A percentile compares a stretch with the other conserved stretches of the same genome.
These are phyloP conservation scores for Limosa lapponica DNA, from an alignment of 2,797 vertebrate genomes.

Conservation along the genomic window DNA sequence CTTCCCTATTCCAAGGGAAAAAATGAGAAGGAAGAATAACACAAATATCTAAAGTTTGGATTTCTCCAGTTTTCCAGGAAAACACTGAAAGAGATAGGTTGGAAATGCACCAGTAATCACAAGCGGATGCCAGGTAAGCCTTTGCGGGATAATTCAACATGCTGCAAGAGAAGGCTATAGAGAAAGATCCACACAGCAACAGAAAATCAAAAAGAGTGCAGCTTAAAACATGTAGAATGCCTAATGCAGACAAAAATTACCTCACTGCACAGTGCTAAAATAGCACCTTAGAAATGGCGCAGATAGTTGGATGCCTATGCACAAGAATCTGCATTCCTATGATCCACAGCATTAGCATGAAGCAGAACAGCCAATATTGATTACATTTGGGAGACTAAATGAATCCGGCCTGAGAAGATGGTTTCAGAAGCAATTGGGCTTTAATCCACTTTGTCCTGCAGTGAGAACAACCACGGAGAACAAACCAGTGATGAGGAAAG, in stretches of 20 bases:
- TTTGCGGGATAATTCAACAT: background rate
- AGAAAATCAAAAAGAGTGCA: background rate
- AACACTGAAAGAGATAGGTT: background rate
- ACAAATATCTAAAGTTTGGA: background rate
- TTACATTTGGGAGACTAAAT: background rate
- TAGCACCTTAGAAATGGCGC: background rate
- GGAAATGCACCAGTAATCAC: background rate
- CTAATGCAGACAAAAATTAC: background rate
- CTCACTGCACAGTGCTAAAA: background rate
- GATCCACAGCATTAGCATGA: background rate
- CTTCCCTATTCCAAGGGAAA: background rate
- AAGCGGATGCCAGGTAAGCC: background rate
- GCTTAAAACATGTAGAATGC: accelerated
- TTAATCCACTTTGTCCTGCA: background rate
- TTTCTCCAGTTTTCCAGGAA: background rate
- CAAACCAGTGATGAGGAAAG: background rate
- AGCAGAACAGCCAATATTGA: background rate
- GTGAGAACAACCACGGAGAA: background rate
- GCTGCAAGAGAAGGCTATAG: background rate
- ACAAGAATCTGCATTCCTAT: background rate
- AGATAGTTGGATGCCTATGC: background rate
- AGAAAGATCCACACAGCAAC: background rate
- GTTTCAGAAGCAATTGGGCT: background rate
- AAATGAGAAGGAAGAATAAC: background rate
- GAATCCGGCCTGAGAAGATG: background rate